Evolutionary conservation across 2,113 vertebrate genomes (phyloP).

Genomic region (Dipodomys ordii): DNA sequence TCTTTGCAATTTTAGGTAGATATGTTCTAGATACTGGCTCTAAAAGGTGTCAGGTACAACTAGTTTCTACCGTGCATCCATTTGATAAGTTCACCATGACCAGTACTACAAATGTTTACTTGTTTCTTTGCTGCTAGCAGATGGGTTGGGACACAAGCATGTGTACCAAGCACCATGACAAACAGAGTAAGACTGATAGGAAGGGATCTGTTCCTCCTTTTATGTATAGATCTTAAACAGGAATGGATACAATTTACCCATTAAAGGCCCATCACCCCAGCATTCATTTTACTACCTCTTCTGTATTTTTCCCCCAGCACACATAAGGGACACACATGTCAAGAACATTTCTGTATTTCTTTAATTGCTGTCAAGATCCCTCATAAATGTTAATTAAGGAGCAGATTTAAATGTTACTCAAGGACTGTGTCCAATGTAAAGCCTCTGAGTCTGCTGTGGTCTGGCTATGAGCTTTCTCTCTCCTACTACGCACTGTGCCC

Average conservation of each 20-base stretch:
- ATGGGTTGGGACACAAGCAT: not conserved
- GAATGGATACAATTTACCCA: not conserved
- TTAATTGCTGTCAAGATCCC: constrained; percentile 50
- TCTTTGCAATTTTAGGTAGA: not conserved
- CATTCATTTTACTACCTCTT: not conserved
- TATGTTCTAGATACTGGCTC: not conserved
- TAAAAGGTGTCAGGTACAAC: not conserved
- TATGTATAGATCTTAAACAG: not conserved
- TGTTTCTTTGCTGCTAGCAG: not conserved
- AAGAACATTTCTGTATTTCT: not conserved
- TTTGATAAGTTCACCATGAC: not conserved
- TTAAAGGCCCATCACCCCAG: not conserved
- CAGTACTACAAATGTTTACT: not conserved
- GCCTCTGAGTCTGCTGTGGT: not conserved
- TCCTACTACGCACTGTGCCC: not conserved
- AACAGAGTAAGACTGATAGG: not conserved
- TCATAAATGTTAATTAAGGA: constrained; percentile 71
- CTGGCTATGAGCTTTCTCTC: not conserved
- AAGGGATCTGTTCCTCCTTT: not conserved
- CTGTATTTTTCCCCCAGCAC: not conserved
- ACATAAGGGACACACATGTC: not conserved
- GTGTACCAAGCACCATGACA: not conserved
- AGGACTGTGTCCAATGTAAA: constrained; percentile 24
- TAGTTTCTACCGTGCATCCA: not conserved
- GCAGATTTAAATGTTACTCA: constrained; percentile 50